Evolutionary conservation across 1,140 invertebrate genomes (phyloP).

Genomic region (Lordiphosa mommai): DNA sequence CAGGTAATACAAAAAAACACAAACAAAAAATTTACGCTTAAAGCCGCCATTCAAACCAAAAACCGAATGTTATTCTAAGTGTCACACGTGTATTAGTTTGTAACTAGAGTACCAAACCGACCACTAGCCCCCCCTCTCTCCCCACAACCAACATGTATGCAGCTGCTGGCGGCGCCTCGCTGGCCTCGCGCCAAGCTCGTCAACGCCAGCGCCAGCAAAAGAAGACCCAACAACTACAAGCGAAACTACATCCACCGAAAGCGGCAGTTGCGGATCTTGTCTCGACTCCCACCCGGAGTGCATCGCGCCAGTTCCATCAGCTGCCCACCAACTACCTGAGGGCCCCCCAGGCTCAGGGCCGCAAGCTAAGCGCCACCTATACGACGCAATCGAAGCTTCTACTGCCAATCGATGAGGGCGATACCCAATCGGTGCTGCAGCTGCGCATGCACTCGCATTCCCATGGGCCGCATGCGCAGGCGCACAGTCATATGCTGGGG

Average conservation of each 20-base stretch:
- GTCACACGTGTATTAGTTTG: conserved; percentile 20
- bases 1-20: too few relatives aligned
- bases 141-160: conserved; percentile 83
- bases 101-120: conserved; percentile 35
- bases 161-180: conserved; percentile 86
- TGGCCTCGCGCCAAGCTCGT: conserved; percentile 85
- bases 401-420: conserved; percentile 78
- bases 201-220: conserved; percentile 80
- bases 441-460: conserved; percentile 66
- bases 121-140: not conserved
- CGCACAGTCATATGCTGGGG: conserved; percentile 22
- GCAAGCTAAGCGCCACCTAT: conserved; percentile 78
- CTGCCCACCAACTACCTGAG: conserved; percentile 79
- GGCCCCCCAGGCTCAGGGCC: conserved; percentile 64
- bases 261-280: conserved; percentile 57
- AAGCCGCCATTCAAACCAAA: not conserved
- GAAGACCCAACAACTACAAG: conserved; percentile 80
- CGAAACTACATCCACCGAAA: conserved; percentile 80
- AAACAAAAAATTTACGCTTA: conserved; percentile 1
- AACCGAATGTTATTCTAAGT: conserved; percentile 42
- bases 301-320: conserved; percentile 82
- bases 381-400: conserved; percentile 75
- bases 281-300: conserved; percentile 73
- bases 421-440: conserved; percentile 74
- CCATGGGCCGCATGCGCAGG: conserved; percentile 30